A percentile compares a stretch with the other conserved stretches of the same genome.
phyloP scores from a whole-genome alignment of 2,797 vertebrate species.

The Malurus splendens region DNA sequence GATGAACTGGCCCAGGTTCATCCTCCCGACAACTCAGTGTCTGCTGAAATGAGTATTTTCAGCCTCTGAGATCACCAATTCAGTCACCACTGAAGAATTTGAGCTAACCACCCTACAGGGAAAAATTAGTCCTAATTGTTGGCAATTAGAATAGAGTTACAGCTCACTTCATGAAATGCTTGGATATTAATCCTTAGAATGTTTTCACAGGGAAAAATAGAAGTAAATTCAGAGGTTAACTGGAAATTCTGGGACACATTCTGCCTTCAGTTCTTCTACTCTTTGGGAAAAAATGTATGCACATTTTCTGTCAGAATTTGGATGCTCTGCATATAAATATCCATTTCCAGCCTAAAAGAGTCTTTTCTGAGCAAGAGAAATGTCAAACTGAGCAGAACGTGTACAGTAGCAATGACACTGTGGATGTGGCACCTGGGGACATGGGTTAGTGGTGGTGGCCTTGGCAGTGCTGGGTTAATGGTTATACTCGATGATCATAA shows the following conservation, averaged over 20 bases:
- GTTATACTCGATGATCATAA: neutral
- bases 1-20: neutral
- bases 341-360: neutral
- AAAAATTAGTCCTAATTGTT: slow-evolving; percentile 18
- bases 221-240: neutral
- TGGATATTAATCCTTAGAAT: neutral
- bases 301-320: neutral
- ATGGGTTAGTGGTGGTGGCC: neutral
- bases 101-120: neutral
- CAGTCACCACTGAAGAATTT: neutral
- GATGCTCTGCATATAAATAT: neutral
- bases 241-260: neutral
- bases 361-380: neutral
- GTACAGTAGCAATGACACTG: fast-evolving
- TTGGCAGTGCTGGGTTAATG: neutral
- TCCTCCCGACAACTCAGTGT: neutral
- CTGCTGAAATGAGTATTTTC: neutral
- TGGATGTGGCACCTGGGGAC: neutral
- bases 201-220: neutral
- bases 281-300: neutral
- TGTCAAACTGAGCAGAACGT: neutral
- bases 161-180: neutral
- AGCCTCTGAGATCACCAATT: neutral
- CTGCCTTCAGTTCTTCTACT: neutral
- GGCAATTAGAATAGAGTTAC: slow-evolving; percentile 9